Evolutionary conservation across 2,113 vertebrate genomes (phyloP).

Genomic region (Misgurnus mizolepis): DNA sequence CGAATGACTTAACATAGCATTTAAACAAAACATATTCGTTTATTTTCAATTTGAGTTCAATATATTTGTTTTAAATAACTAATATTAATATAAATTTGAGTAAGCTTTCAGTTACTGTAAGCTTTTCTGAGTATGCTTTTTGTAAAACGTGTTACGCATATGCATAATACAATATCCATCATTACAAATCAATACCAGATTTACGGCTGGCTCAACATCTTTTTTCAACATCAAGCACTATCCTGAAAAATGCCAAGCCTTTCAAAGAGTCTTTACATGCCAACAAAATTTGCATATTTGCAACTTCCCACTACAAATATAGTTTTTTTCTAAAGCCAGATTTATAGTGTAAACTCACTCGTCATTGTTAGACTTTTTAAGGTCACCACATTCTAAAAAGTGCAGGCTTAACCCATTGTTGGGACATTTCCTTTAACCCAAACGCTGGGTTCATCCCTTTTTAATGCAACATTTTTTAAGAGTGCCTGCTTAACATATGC

Average conservation of each 20-base stretch:
- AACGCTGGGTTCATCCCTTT: too few relatives aligned
- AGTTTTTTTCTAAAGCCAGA: background rate
- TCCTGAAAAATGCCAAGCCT: background rate
- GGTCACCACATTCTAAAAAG: background rate
- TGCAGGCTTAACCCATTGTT: too few relatives aligned
- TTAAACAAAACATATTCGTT: too few relatives aligned
- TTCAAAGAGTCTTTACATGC: background rate
- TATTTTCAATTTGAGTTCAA: too few relatives aligned
- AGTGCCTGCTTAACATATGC: background rate
- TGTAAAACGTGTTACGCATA: background rate
- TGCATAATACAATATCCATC: background rate
- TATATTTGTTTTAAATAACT: too few relatives aligned
- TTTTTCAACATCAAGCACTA: background rate
- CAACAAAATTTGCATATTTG: background rate
- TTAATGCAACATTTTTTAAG: too few relatives aligned
- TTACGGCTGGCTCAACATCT: background rate
- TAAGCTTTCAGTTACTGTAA: too few relatives aligned
- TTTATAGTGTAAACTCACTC: background rate
- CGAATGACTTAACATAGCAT: too few relatives aligned
- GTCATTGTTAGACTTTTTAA: background rate
- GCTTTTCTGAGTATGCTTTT: background rate
- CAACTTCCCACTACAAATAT: background rate
- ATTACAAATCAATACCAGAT: slow-evolving; percentile 19
- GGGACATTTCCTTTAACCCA: too few relatives aligned
- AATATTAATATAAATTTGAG: too few relatives aligned